These are phyloP conservation scores for Pantherophis guttatus DNA, from an alignment of 2,113 vertebrate species.

Conservation along the genomic window DNA sequence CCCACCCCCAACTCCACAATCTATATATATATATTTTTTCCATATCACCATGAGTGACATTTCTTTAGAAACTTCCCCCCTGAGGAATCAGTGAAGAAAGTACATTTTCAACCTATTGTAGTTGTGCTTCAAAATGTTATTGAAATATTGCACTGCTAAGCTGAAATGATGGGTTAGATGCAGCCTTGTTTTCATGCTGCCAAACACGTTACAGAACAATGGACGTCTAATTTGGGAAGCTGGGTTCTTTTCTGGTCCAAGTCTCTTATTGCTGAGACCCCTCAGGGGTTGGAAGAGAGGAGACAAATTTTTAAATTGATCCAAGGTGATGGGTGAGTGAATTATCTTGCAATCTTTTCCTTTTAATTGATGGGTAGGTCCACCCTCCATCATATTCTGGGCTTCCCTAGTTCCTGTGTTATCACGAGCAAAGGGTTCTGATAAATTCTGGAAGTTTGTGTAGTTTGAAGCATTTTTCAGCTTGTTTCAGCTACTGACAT, in stretches of 20 bases:
- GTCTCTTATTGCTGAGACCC: neutral
- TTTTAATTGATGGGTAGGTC: neutral
- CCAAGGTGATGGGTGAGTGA: neutral
- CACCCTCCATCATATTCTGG: neutral
- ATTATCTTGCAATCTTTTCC: neutral
- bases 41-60: neutral
- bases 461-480: neutral
- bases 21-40: neutral
- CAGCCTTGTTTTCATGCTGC: neutral
- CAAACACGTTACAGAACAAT: neutral
- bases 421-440: neutral
- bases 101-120: constrained; percentile 42
- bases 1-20: neutral
- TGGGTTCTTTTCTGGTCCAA: neutral
- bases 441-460: neutral
- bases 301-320: neutral
- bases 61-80: constrained; percentile 2
- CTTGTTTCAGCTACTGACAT: neutral
- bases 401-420: neutral
- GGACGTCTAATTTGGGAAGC: neutral
- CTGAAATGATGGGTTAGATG: constrained; percentile 47
- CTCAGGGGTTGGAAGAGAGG: too few species aligned
- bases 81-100: constrained; percentile 33
- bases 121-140: constrained; percentile 25
- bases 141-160: constrained; percentile 47